A percentile compares a stretch with the other conserved stretches of the same genome.
Evolutionary conservation across 53 echinoderm and acorn worm species (phyloP).

Genomic region (Patiria pectinifera): DNA sequence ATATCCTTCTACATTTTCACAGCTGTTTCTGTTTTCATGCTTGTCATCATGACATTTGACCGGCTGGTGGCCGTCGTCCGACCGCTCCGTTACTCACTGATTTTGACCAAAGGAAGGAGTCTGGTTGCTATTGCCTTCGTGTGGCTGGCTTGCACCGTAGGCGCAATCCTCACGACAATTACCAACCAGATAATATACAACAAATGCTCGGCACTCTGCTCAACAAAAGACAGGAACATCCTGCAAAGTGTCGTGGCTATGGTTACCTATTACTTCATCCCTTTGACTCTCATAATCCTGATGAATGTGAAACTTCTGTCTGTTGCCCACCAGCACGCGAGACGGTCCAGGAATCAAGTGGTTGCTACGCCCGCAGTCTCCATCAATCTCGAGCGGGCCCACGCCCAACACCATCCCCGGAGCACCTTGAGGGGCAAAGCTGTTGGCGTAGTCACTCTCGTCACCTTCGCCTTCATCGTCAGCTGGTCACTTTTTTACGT

Average conservation of each 20-base stretch:
- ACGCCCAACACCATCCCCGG: not conserved
- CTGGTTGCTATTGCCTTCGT: not conserved
- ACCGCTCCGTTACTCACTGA: slow-evolving; percentile 42
- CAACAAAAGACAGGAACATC: not conserved
- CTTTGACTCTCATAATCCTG: slow-evolving; percentile 11
- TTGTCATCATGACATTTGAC: slow-evolving; percentile 47
- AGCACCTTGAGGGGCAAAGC: slow-evolving; percentile 30
- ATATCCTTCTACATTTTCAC: slow-evolving; percentile 43
- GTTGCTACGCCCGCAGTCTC: not conserved
- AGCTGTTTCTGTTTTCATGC: slow-evolving; percentile 34
- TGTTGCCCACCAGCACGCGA: slow-evolving; percentile 47
- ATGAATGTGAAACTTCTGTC: slow-evolving; percentile 31
- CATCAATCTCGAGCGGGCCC: not conserved
- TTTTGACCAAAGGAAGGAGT: slow-evolving; percentile 34
- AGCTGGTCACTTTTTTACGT: slow-evolving; percentile 42
- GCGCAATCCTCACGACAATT: slow-evolving; percentile 7
- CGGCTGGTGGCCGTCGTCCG: slow-evolving; percentile 30
- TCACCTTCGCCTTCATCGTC: slow-evolving; percentile 29
- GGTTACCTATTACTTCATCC: slow-evolving; percentile 22
- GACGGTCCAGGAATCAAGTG: not conserved
- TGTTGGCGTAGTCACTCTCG: slow-evolving; percentile 23
- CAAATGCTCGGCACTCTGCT: slow-evolving; percentile 39
- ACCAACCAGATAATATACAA: slow-evolving; percentile 20
- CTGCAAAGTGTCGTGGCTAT: not conserved
- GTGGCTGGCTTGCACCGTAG: not conserved